phyloP scores from a whole-genome alignment of 1,140 invertebrate species.

The Drosophila malerkotliana region DNA sequence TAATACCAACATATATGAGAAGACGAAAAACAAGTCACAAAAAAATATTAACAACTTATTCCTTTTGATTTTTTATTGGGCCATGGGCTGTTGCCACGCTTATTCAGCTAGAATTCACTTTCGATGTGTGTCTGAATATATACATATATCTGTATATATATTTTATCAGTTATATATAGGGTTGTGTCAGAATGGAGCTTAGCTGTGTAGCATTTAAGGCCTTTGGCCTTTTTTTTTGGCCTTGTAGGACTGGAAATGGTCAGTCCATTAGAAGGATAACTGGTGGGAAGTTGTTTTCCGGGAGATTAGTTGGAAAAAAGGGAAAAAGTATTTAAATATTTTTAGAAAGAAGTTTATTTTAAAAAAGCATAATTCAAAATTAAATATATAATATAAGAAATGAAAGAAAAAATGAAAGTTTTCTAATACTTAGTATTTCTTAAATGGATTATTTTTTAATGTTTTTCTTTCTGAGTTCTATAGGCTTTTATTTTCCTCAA shows the following conservation, averaged over 20 bases:
- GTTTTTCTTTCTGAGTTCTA: too few relatives aligned
- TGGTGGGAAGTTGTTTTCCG: conserved; percentile 10
- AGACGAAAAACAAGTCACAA: conserved; percentile 62
- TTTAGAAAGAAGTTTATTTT: too few relatives aligned
- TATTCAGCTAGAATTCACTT: conserved; percentile 19
- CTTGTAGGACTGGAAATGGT: conserved; percentile 18
- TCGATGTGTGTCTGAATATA: background rate
- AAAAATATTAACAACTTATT: conserved; percentile 75
- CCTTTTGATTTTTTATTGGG: conserved; percentile 73
- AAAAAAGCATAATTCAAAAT: too few relatives aligned
- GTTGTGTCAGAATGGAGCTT: conserved; percentile 17
- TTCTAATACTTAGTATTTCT: too few relatives aligned
- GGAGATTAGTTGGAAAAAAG: background rate
- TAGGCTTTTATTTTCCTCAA: too few relatives aligned
- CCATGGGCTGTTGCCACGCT: conserved; percentile 46
- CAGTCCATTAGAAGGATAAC: conserved; percentile 21
- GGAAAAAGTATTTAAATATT: too few relatives aligned
- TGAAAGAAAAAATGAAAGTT: too few relatives aligned
- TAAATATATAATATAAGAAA: too few relatives aligned
- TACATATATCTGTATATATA: background rate
- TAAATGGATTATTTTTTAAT: too few relatives aligned
- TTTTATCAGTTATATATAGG: background rate
- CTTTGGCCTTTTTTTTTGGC: conserved; percentile 1
- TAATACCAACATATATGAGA: conserved; percentile 10
- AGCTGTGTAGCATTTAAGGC: conserved; percentile 43